Percentiles rank a stretch among this genome's conserved stretches.
phyloP scores from a whole-genome alignment of 2,113 vertebrate species.

The Sceloporus tristichus region DNA sequence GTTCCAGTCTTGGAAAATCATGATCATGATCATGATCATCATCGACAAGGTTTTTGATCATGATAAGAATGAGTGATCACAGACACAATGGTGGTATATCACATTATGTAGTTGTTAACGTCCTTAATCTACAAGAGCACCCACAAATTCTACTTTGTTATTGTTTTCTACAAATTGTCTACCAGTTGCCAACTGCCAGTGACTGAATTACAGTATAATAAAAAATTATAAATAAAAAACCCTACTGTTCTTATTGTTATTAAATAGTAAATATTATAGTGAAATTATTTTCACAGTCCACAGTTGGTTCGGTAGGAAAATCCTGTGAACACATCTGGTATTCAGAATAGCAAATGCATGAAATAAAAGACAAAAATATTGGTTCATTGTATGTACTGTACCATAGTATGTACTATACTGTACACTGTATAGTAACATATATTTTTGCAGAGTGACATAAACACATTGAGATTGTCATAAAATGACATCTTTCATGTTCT shows the following conservation, averaged over 20 bases:
- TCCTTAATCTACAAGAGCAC: neutral
- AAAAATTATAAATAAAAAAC: neutral
- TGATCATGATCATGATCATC: no score
- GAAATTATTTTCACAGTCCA: neutral
- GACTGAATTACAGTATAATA: neutral
- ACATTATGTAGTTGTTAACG: neutral
- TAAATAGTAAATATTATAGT: neutral
- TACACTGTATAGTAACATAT: neutral
- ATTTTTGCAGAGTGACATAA: neutral
- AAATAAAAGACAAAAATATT: neutral
- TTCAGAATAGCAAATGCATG: neutral
- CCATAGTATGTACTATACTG: neutral
- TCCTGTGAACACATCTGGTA: neutral
- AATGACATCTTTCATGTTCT: neutral
- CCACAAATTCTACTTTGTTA: slow-evolving; percentile 15
- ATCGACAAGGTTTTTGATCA: neutral
- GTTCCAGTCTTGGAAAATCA: no score
- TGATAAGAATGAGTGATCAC: neutral
- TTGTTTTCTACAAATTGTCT: neutral
- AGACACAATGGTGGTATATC: neutral
- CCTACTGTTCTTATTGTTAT: neutral
- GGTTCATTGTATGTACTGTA: neutral
- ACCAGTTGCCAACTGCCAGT: neutral
- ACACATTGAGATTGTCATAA: neutral
- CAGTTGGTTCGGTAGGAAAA: neutral